Base-by-base conservation (phyloP, 2,797 vertebrate species). In the Meriones psammophilus region DNA sequence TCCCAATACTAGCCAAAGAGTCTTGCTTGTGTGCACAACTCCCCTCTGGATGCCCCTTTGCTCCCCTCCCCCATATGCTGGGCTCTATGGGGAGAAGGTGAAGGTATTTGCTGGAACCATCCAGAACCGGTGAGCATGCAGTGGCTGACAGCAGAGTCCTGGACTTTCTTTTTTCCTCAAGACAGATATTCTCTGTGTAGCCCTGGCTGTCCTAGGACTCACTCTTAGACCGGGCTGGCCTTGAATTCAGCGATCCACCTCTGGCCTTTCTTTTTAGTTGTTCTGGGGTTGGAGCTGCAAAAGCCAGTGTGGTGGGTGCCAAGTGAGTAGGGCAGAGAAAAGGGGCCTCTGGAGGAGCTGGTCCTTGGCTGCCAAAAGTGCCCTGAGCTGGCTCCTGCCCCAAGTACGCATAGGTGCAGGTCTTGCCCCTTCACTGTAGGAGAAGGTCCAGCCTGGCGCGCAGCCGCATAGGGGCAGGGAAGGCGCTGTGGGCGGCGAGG, bases 401-500 rank as follows among this genome's bases (percentile, higher is more conserved):
- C 97, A 98, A 88, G 92, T 95, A 84, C 17, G 96, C 97, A 96
- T 91, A 98, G 97, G 98, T 14, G 2, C 0, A 0, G 18, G 15
- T 56, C 26, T 1, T 1, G 66, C 78, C 30, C 76, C 64, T 12
- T 3, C 54, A 76, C 71, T 50, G 0, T 0, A 2, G 81, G 88
- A 92, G 56, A 14, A 39, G 36, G 90, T n/a, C 90, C 30, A 5
- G 71, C 0, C 3, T 76, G 81, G 84, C 3, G 92, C 93, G 77
- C 95, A 97, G 98, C 79, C 42, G 84, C 95, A 93, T 96, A 97
- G 97, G 95, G 39, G 68, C 73, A 20, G 85, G 80, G 86, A 78
- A 33, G 64, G 93, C 7, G 22, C 93, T 92, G 8, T 33, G 68
- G 93, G 94, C 30, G 0, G 83, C 92, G 98, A 99, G 99, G 97